Base-by-base conservation (phyloP, 2,888 invertebrate species). In the Phragmatobia fuliginosa region DNA sequence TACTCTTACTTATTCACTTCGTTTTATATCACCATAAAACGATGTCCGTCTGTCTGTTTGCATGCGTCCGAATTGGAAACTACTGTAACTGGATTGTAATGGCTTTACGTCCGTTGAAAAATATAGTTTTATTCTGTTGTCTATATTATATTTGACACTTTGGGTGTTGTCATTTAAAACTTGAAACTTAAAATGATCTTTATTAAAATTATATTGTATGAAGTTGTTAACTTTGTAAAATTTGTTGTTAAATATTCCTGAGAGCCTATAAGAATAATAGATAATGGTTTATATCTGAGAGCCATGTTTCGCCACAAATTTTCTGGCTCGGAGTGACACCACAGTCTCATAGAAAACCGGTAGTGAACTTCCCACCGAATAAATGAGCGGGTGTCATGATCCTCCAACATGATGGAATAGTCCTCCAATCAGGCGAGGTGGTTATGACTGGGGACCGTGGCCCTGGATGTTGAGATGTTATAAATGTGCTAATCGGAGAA, bases 1-100 rank as follows among this genome's bases (percentile, higher is more conserved):
- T 89, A 87, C 82, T 85, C 87, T 90, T 86, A 87, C 89, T 88
- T 88, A 88, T 88, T 87, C 85, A 86, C 83, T 87, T 88, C 88
- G 90, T 87, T 87, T 88, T 87, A 88, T 88, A 85, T 84, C 83
- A 83, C 83, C 75, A 80, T 83, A 75, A 77, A 79, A 79, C 56
- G 73, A 64, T 68, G 68, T 75, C 65, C 66, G 71, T 71, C 61
- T 72, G 78, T 71, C 33, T 63, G 73, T 77, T 68, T 62, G 71
- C 59, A 58, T 69, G 52, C 36, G 25, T 60, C 18, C 32, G 52
- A 33, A 49, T 65, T 31, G 62, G 41, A 66, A 62, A 72, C 68
- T 73, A 73, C 68, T 73, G 74, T 67, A 70, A 52, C 60, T 74
- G 68, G 66, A 70, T 72, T 59, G 36, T 60, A 71, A 71, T 67